Conservation (phyloP, 2,888 invertebrate genomes). For the Drosophila affinis region DNA sequence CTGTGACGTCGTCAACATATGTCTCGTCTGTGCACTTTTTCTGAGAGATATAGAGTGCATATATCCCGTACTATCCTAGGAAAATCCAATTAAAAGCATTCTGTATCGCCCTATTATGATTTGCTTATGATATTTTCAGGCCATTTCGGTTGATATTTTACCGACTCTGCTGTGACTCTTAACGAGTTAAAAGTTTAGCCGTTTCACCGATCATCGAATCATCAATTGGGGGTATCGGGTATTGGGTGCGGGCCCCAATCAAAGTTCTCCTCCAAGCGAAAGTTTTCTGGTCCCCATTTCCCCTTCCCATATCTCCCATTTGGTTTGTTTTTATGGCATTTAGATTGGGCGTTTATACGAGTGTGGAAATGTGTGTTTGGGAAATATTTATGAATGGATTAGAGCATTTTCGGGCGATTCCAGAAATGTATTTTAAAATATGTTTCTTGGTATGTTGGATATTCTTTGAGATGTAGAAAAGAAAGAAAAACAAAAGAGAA, state of each 20-base stretch:
- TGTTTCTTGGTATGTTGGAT: conserved; percentile 11
- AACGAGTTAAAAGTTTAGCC: conserved; percentile 70
- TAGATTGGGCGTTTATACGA: conserved; percentile 66
- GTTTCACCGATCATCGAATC: conserved; percentile 44
- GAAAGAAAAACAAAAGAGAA: no score
- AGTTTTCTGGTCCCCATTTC: conserved; percentile 35
- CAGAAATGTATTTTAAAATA: conserved; percentile 23
- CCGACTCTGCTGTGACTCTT: conserved; percentile 45
- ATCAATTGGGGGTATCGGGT: conserved; percentile 57
- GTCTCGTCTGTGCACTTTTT: conserved; percentile 27
- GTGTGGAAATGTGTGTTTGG: conserved; percentile 25
- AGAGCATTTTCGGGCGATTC: conserved; percentile 36
- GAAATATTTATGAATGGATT: conserved; percentile 66
- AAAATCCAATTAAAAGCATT: no score
- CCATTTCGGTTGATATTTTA: conserved; percentile 59
- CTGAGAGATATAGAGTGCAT: not conserved
- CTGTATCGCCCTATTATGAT: no score
- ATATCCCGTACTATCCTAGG: no score
- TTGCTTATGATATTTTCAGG: no score
- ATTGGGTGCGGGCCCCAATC: conserved; percentile 37
- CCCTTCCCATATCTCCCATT: no score
- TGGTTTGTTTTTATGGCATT: conserved; percentile 55
- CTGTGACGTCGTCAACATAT: conserved; percentile 44
- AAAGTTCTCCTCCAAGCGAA: conserved; percentile 58
- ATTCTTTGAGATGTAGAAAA: not conserved